phyloP scores from a whole-genome alignment of 2,797 vertebrate genomes.

The Microctenopoma stevenorrisi region DNA sequence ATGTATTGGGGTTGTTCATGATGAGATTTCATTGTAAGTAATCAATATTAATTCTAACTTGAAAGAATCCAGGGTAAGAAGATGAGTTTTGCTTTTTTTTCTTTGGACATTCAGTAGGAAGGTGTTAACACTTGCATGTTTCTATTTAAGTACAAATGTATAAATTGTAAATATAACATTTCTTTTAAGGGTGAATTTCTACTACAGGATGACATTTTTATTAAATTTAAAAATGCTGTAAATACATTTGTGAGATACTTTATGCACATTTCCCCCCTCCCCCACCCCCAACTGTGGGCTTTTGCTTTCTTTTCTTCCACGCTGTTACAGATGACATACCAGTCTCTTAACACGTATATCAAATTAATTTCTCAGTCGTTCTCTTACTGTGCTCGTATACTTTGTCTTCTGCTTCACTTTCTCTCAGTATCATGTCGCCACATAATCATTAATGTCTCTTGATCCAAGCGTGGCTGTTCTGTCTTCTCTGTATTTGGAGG shows the following conservation, averaged over 20 bases:
- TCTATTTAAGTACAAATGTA: conserved; percentile 89
- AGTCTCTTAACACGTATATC: conserved; percentile 77
- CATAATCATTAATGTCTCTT: conserved; percentile 76
- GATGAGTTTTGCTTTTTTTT: conserved; percentile 20
- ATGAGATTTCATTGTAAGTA: conserved; percentile 82
- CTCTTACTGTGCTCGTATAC: conserved; percentile 69
- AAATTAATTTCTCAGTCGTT: conserved; percentile 64
- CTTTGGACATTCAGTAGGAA: conserved; percentile 76
- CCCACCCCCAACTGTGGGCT: conserved; percentile 44
- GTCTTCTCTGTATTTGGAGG: conserved; percentile 80
- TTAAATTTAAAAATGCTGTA: conserved; percentile 86
- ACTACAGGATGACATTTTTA: conserved; percentile 86
- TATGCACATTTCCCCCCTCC: conserved; percentile 73
- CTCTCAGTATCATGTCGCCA: conserved; percentile 65
- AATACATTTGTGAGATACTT: conserved; percentile 84
- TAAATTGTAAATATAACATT: conserved; percentile 87
- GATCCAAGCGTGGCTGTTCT: conserved; percentile 79
- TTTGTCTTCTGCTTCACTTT: conserved; percentile 71
- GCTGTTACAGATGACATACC: conserved; percentile 66
- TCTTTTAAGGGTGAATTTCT: conserved; percentile 87
- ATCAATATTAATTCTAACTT: conserved; percentile 83
- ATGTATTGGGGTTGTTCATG: conserved; percentile 70
- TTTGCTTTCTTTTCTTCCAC: conserved; percentile 63
- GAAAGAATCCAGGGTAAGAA: conserved; percentile 85
- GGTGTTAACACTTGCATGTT: conserved; percentile 87